phyloP scores from a whole-genome alignment of 2,888 invertebrate genomes.

The Pseudococcus viburni region DNA sequence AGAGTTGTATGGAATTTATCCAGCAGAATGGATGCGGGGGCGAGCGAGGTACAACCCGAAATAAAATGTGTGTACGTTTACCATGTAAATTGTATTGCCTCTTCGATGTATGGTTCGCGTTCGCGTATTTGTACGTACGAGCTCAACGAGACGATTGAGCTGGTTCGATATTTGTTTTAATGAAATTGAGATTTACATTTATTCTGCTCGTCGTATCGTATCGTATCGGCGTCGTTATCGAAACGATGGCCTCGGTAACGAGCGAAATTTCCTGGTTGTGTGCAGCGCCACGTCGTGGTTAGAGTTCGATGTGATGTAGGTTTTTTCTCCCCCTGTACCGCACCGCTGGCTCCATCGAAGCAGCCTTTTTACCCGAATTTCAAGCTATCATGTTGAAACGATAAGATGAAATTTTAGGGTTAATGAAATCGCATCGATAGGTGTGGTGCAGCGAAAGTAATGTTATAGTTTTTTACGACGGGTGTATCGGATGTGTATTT shows the following conservation, averaged over 20 bases:
- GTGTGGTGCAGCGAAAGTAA: no score
- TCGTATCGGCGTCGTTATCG: background rate
- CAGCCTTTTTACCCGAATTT: background rate
- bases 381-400: background rate
- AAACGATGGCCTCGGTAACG: constrained; percentile 11
- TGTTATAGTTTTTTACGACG: no score
- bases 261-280: constrained; percentile 4
- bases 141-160: background rate
- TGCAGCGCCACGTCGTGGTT: background rate
- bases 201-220: background rate
- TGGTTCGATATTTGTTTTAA: constrained; percentile 37
- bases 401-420: constrained; percentile 11
- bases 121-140: background rate
- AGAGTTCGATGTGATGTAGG: background rate
- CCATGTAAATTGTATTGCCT: constrained; percentile 36
- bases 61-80: constrained; percentile 29
- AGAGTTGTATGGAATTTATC: constrained; percentile 28
- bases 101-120: background rate
- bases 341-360: background rate
- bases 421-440: background rate
- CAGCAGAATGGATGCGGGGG: background rate
- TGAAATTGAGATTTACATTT: constrained; percentile 44
- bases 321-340: background rate
- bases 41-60: background rate
- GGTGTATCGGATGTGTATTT: no score